Evolutionary conservation across 2,888 invertebrate genomes (phyloP).

Genomic region (Chironomus riparius): DNA sequence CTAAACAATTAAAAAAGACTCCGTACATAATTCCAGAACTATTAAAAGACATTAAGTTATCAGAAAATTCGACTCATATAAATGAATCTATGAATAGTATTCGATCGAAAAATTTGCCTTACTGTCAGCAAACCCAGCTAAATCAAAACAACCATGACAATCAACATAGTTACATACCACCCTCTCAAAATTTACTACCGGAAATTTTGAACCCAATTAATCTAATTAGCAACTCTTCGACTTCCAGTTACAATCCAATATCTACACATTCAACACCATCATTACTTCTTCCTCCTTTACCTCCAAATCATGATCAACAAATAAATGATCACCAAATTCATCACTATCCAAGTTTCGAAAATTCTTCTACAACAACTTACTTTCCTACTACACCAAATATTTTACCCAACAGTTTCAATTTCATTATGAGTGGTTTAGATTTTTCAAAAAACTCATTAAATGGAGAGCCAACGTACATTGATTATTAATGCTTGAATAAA

Average conservation of each 20-base stretch:
- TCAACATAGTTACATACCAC: neutral
- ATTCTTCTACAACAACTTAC: neutral
- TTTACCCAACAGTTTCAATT: slow-evolving; percentile 15
- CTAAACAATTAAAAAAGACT: neutral
- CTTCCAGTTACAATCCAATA: neutral
- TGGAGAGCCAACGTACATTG: slow-evolving; percentile 19
- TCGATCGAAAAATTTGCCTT: neutral
- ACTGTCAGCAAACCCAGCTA: neutral
- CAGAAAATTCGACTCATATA: neutral
- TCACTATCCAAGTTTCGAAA: slow-evolving; percentile 13
- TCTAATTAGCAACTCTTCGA: neutral
- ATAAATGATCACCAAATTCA: neutral
- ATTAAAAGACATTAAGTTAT: neutral
- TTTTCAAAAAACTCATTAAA: slow-evolving; percentile 21
- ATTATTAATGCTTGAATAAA: neutral
- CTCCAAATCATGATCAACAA: slow-evolving; percentile 16
- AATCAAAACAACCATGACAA: neutral
- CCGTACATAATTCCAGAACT: neutral
- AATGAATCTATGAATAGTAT: neutral
- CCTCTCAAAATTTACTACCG: neutral
- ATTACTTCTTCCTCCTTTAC: neutral
- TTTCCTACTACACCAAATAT: slow-evolving; percentile 14
- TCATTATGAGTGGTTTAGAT: slow-evolving; percentile 14
- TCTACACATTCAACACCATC: slow-evolving; percentile 1
- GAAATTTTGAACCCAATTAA: slow-evolving; percentile 20